Percentiles rank a stretch among this genome's conserved stretches.
Evolutionary conservation across 2,113 vertebrate species (phyloP).

Genomic region (Megaceryle torquata): DNA sequence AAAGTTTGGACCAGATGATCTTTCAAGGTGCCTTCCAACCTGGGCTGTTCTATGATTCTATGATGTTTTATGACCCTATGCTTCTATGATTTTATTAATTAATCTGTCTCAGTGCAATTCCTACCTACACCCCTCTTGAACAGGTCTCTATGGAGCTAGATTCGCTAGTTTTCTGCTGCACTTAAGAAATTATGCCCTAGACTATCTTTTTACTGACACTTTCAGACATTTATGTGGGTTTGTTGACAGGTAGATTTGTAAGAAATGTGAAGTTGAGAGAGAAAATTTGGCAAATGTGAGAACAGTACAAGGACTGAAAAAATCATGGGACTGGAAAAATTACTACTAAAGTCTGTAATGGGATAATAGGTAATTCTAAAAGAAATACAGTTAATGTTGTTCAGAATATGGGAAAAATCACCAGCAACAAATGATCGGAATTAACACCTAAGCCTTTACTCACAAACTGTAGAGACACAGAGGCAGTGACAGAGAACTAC

Average conservation of each 20-base stretch:
- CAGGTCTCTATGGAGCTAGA: neutral
- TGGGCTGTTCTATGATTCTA: neutral
- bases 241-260: neutral
- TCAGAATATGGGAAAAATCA: neutral
- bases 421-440: neutral
- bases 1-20: neutral
- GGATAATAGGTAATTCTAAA: neutral
- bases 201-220: neutral
- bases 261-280: neutral
- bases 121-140: neutral
- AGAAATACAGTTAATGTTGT: neutral
- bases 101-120: neutral
- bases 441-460: neutral
- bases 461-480: neutral
- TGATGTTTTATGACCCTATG: neutral
- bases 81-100: neutral
- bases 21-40: neutral
- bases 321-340: neutral
- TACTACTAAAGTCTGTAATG: neutral
- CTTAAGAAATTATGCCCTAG: neutral
- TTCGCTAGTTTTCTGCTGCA: neutral
- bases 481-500: neutral
- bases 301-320: neutral
- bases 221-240: neutral
- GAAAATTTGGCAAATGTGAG: neutral